Percentiles rank a stretch among this genome's conserved stretches.
Conservation (phyloP, 2,797 vertebrate species). For the Lepus oiostolus region DNA sequence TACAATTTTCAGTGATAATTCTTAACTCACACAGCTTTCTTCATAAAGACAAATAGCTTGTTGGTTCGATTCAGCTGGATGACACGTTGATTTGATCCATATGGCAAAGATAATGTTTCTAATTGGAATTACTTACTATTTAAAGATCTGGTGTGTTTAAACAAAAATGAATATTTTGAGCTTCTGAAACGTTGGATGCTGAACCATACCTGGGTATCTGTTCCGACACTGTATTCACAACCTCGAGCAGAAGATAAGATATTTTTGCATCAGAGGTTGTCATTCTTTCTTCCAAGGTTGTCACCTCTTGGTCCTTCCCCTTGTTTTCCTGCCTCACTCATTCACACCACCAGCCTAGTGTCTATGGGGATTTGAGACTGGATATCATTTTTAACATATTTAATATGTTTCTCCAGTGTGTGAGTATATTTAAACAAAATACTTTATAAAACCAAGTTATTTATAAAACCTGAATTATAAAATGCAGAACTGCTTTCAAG, state of each 20-base stretch:
- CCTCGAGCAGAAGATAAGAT: not conserved
- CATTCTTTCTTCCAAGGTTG: no score
- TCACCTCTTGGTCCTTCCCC: not conserved
- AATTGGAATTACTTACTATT: conserved; percentile 16
- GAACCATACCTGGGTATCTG: not conserved
- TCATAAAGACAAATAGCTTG: not conserved
- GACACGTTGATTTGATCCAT: not conserved
- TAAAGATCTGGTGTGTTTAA: conserved; percentile 2
- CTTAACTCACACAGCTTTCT: not conserved
- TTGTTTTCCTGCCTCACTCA: not conserved
- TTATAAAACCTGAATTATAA: conserved; percentile 1
- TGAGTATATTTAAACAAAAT: conserved; percentile 54
- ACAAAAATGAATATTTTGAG: not conserved
- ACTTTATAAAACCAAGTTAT: not conserved
- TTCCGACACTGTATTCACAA: not conserved
- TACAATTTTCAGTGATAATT: not conserved
- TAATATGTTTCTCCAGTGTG: conserved; percentile 35
- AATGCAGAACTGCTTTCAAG: conserved; percentile 50
- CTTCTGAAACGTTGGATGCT: not conserved
- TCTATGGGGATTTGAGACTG: not conserved
- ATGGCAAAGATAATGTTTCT: not conserved
- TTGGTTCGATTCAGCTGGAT: not conserved
- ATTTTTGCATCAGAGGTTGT: not conserved
- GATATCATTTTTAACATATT: conserved; percentile 30
- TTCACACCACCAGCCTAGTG: not conserved